Evolutionary conservation across 2,888 invertebrate species (phyloP), one percentile per base, ranked within the genome.

Genomic region (Pristionchus exspectatus): DNA sequence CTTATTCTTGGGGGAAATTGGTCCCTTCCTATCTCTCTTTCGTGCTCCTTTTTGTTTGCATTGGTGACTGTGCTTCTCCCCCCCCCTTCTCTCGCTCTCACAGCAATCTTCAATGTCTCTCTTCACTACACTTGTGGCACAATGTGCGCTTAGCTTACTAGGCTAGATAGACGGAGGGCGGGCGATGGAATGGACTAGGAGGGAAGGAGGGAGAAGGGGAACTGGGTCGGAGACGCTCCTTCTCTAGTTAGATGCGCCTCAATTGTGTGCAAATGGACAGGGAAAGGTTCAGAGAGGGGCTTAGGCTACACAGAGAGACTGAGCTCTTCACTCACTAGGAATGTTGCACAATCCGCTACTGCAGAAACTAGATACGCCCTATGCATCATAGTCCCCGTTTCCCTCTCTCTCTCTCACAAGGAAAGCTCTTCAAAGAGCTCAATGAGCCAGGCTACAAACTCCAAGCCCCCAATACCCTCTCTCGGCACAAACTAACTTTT

Each of bases 401-500:
- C 81, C 33, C 77, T 77, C 38, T 77, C 81, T 81, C 81, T 81
- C 50, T 81, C n/a, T 54, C 77, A 54, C 50, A 33, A 81, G 18
- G 50, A 33, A 81, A 33, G 33, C 74, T 74, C 74, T 74, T 44
- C 63, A 63, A 63, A 77, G 50, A 81, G 50, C 30, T 81, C 81
- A 81, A n/a, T 5, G 27, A 44, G n/a, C 50, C 81, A 81, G 50
- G 54, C 81, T 81, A 33, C 81, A 81, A 81, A 81, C 50, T 50
- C 38, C 50, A 50, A 44, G 50, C n/a, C 18, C 50, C 50, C 81
- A 81, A 44, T 50, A 3, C 50, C 21, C 10, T n/a, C 81, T 5
- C 81, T 24, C 44, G 7, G 21, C 81, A 24, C 44, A 27, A n/a
- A n/a, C 50, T 50, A 54, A 81, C 81, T 27, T 44, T 44, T 54